Evolutionary conservation across 2,888 invertebrate species (phyloP), one percentile per base, ranked within the genome.

Genomic region (Byasa hedistus): DNA sequence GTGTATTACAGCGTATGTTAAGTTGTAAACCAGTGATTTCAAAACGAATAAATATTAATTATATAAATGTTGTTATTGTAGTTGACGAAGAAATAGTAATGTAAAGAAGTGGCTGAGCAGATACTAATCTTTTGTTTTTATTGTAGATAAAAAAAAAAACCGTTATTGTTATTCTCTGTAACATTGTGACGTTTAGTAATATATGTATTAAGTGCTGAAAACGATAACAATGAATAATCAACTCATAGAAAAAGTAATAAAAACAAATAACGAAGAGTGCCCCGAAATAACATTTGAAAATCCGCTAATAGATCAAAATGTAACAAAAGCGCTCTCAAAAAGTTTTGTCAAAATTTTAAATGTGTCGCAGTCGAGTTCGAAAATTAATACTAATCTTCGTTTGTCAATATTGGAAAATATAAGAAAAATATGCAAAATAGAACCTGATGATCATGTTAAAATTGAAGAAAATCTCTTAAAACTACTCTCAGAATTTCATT

Each of bases 301-400:
- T 70, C 85, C 89, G 22, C 73, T 89, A 17, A 72, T 91, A 0
- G 88, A 91, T 67, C 80, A 72, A 75, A 82, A 84, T 51, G 84
- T 89, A 3, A 81, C 89, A 0, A 75, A 73, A 55, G 80, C 82
- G 7, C 74, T 90, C 23, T 81, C 90, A 1, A 87, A 79, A 69
- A 87, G 87, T 75, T 85, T 89, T 64, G 76, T 91, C 2, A 85
- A 85, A 70, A 83, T 89, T 61, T 76, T 91, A 2, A 79, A 78
- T 8, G 72, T 80, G 39, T 81, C 86, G 19, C 75, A 79, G 61
- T 76, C 80, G 66, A 83, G 79, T 70, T 75, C 79, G 1, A 82
- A 79, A 57, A 71, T 81, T 2, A 85, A 85, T 67, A 83, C 78
- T 60, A 86, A 83, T 67, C 70, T 89, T 60, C 77, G 87, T 12